Base-by-base conservation (phyloP, 2,113 vertebrate species). In the Dryoscopus gambensis region DNA sequence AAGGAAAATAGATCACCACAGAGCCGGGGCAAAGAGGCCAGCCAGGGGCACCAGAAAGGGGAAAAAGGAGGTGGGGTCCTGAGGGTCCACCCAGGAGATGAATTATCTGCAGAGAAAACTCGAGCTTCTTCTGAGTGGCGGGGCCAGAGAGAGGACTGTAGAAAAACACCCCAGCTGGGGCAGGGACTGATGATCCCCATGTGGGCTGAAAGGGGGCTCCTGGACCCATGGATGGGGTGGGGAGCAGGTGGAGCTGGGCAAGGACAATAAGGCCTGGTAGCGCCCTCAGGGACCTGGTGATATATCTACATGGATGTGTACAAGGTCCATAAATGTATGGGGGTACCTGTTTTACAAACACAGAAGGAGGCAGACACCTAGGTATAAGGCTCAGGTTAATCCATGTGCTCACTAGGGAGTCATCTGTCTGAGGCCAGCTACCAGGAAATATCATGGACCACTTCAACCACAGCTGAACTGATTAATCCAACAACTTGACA, bases 21-120 rank as follows among this genome's bases (percentile, higher is more conserved):
- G 13, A 73, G 6, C 13, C 11, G 33, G n/a, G 13, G 20, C 16
- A 27, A 73, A 73, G 35, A 53, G 8, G 7, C 6, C 11, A 70
- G 6, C 7, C 33, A 53, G 24, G 23, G 24, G 6, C 22, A 55
- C 18, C 8, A 68, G 30, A 2, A 2, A 49, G 12, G 9, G 6
- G 4, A 4, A 52, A 79, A 87, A 68, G 5, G 4, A 80, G 2
- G 4, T 33, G 8, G 1, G 2, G 0, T 2, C 0, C 11, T 46
- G 17, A 75, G 14, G 8, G 4, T 27, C 9, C n/a, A 27, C 22
- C 6, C n/a, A 35, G 3, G 7, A 92, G 13, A 57, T 31, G 7
- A n/a, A 5, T 25, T 52, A 23, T 30, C 4, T 37, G 31, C 6
- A 57, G 35, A 70, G 28, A 37, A 82, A 37, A 71, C 8, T 10